Evolutionary conservation across 2,888 invertebrate genomes (phyloP).

Genomic region (Drosophila sordidula): DNA sequence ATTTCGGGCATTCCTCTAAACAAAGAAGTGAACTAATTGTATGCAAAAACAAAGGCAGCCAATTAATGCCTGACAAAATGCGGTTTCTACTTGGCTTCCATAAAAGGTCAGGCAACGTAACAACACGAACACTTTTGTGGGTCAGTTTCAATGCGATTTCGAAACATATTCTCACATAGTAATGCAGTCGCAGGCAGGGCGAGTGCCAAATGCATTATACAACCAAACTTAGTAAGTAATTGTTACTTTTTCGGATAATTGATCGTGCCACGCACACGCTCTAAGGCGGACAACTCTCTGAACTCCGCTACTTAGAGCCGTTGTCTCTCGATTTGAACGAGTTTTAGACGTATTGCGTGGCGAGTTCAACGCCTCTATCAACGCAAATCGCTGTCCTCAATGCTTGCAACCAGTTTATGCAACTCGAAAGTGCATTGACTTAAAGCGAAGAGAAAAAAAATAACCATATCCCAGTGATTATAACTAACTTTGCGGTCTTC

Average conservation of each 20-base stretch:
- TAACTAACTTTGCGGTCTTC: neutral
- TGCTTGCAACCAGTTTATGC: slow-evolving; percentile 67
- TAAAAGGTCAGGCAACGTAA: slow-evolving; percentile 39
- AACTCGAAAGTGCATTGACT: slow-evolving; percentile 70
- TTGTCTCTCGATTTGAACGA: slow-evolving; percentile 26
- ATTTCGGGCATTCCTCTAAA: slow-evolving; percentile 29
- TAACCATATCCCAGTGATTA: slow-evolving; percentile 5
- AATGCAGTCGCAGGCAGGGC: slow-evolving; percentile 12
- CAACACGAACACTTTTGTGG: slow-evolving; percentile 46
- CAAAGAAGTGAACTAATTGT: slow-evolving; percentile 29
- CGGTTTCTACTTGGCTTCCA: slow-evolving; percentile 48
- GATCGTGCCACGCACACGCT: slow-evolving; percentile 29
- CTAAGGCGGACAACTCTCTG: neutral
- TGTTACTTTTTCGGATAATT: neutral
- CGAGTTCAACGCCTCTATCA: slow-evolving; percentile 40
- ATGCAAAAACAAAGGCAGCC: slow-evolving; percentile 44
- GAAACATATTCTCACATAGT: slow-evolving; percentile 70
- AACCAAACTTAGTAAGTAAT: slow-evolving; percentile 45
- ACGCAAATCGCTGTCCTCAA: slow-evolving; percentile 12
- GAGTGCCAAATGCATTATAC: slow-evolving; percentile 47
- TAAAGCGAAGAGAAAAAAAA: slow-evolving; percentile 8
- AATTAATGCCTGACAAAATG: slow-evolving; percentile 68
- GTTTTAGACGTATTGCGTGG: slow-evolving; percentile 46
- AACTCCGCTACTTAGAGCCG: neutral
- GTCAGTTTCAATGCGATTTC: slow-evolving; percentile 37